Evolutionary conservation across 2,113 vertebrate genomes (phyloP).

Genomic region (Sebastes schlegelii): DNA sequence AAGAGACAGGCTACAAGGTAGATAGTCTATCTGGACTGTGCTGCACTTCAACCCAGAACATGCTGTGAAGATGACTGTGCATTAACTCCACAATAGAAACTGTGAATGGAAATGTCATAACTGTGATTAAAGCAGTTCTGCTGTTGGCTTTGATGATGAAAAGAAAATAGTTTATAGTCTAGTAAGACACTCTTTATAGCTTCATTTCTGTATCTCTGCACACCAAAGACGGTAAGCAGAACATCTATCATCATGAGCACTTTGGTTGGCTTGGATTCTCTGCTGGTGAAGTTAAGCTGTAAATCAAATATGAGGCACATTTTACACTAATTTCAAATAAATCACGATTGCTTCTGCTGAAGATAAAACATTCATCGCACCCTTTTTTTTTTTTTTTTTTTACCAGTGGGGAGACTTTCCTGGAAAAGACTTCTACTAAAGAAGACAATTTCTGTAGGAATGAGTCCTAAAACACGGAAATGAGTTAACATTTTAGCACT

Average conservation of each 20-base stretch:
- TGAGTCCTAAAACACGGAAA: neutral
- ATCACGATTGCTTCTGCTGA: neutral
- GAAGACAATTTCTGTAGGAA: neutral
- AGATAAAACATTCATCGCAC: too few species aligned
- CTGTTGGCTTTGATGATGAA: neutral
- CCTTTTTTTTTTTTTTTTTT: too few species aligned
- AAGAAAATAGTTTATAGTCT: neutral
- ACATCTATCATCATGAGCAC: neutral
- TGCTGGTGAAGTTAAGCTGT: neutral
- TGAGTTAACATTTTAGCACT: too few species aligned
- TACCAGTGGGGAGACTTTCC: neutral
- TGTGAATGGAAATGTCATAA: constrained; percentile 18
- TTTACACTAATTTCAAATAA: neutral
- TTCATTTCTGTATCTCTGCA: neutral
- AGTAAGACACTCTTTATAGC: neutral
- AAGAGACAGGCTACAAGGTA: constrained; percentile 67
- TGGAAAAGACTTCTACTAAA: neutral
- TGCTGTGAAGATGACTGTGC: constrained; percentile 12
- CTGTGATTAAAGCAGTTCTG: neutral
- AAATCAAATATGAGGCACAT: neutral
- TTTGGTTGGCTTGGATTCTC: constrained; percentile 6
- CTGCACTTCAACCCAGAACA: constrained; percentile 25
- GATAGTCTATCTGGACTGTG: constrained; percentile 16
- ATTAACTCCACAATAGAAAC: constrained; percentile 18
- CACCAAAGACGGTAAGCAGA: neutral